These are phyloP conservation scores for Xestoiulus laeticollis DNA, from an alignment of 2,888 invertebrate species.

Conservation along the genomic window DNA sequence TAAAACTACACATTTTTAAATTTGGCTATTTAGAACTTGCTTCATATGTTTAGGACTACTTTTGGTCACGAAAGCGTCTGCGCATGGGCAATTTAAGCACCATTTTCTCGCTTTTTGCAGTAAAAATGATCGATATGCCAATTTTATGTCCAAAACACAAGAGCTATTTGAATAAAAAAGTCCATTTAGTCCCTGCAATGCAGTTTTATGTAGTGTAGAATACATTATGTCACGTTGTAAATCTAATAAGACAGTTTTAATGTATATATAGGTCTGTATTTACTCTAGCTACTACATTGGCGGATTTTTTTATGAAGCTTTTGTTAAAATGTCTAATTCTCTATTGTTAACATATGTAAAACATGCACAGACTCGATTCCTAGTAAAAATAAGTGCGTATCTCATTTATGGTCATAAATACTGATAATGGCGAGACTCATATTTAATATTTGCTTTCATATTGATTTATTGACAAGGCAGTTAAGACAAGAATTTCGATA, in stretches of 20 bases:
- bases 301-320: not conserved
- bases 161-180: not conserved
- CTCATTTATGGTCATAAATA: not conserved
- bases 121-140: not conserved
- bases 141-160: not conserved
- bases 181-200: not conserved
- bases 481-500: not conserved
- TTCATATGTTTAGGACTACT: too few relatives aligned
- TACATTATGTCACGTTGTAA: not conserved
- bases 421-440: not conserved
- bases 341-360: not conserved
- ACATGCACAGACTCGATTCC: not conserved
- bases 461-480: not conserved
- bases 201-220: not conserved
- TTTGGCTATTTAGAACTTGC: too few relatives aligned
- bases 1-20: too few relatives aligned
- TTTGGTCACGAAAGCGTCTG: too few relatives aligned
- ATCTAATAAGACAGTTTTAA: not conserved
- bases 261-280: not conserved
- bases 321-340: not conserved
- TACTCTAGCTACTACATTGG: not conserved
- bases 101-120: not conserved
- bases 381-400: not conserved
- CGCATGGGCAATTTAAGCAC: too few relatives aligned
- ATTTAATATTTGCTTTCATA: slow-evolving; percentile 1